phyloP scores from a whole-genome alignment of 2,797 vertebrate species.

The Vultur gryphus region DNA sequence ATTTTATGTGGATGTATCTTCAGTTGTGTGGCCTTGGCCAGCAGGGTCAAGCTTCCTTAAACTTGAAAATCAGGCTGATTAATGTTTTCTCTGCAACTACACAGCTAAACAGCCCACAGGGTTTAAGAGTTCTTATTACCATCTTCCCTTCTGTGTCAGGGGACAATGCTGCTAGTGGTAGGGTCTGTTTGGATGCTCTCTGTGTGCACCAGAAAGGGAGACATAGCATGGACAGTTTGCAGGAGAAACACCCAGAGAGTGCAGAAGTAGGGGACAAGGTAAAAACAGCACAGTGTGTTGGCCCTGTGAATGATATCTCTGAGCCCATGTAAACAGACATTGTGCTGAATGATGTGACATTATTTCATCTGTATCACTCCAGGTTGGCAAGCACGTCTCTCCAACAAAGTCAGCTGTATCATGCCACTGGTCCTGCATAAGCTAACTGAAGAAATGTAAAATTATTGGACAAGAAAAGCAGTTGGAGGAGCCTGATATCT shows the following conservation, averaged over 20 bases:
- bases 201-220: not conserved
- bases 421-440: not conserved
- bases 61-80: not conserved
- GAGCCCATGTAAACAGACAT: not conserved
- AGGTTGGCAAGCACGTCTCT: not conserved
- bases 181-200: not conserved
- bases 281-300: not conserved
- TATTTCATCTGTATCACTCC: not conserved
- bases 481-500: not conserved
- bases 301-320: not conserved
- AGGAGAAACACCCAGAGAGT: not conserved
- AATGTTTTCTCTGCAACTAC: not conserved
- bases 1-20: not conserved
- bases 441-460: not conserved
- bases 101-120: not conserved
- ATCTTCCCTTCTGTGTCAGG: not conserved
- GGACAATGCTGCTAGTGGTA: not conserved
- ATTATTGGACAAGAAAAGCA: not conserved
- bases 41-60: not conserved
- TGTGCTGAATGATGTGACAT: not conserved
- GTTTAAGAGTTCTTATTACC: not conserved
- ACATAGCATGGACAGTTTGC: rapidly evolving
- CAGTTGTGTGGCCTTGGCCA: not conserved
- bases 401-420: not conserved
- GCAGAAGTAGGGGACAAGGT: not conserved